Evolutionary conservation across 1,140 invertebrate genomes (phyloP), one percentile per base, ranked within the genome.

Genomic region (Drosophila carrolli): DNA sequence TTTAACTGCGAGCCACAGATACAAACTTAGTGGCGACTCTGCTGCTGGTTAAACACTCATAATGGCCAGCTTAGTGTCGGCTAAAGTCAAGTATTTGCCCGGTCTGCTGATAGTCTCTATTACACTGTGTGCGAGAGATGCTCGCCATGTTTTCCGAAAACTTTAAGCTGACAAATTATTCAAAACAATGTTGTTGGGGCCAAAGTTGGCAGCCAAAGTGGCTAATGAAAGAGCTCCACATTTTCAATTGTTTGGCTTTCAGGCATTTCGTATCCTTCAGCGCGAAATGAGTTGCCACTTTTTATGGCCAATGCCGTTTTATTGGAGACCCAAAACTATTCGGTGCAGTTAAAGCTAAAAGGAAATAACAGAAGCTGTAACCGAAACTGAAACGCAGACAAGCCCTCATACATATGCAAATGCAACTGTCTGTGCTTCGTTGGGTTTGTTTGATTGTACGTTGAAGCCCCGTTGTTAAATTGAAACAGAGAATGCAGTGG

Each of bases 231-330:
- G 55, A 56, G 62, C 74, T 44, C n/a, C 53, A 47, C 56, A 68
- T 63, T 80, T 68, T 53, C 61, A 53, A 74, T 74, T 73, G 54
- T 60, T 71, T 72, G 53, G 66, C 66, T 71, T 41, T 58, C 68
- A 44, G 58, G 80, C 61, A 55, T 60, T 60, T 40, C 56, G 57
- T 55, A 72, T 57, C 73, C 67, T 58, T 66, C 61, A 57, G 50
- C 60, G 48, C 62, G 73, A 67, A 75, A 75, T 75, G 72, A 75
- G 73, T 74, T 79, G 81, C 63, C 65, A 53, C 79, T 88, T 88
- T 75, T 85, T 85, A 85, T 85, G 70, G 78, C 83, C 83, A 88
- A 78, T 78, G 71, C 57, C 78, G 74, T 88, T 85, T 85, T 86
- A 88, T 85, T 78, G 58, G 58, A 76, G 70, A 67, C 75, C 72